phyloP scores from a whole-genome alignment of 2,113 vertebrate species.

The Caretta caretta region DNA sequence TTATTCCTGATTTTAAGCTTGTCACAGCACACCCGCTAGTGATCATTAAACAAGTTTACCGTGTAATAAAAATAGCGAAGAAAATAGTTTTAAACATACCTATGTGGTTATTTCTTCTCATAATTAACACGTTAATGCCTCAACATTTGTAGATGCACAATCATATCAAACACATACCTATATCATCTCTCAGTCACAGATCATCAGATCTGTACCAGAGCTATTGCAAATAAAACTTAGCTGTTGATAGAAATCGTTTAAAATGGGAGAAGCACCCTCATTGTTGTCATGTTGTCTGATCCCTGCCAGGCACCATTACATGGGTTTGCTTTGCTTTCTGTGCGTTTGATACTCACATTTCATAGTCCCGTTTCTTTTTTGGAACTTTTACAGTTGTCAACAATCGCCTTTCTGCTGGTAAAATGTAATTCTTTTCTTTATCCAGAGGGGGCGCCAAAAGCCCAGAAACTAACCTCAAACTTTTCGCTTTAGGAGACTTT shows the following conservation, averaged over 20 bases:
- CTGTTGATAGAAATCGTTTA: too few species aligned
- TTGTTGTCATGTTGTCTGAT: not conserved
- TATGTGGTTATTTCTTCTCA: not conserved
- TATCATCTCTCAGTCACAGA: not conserved
- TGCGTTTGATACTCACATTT: not conserved
- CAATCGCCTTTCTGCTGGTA: not conserved
- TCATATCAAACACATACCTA: not conserved
- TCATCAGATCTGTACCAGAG: not conserved
- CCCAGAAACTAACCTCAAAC: conserved; percentile 78
- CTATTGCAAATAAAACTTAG: not conserved
- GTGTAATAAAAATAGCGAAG: not conserved
- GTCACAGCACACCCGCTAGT: too few species aligned
- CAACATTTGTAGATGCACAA: not conserved
- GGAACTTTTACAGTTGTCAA: conserved; percentile 9
- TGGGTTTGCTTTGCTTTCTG: not conserved
- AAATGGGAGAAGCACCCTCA: too few species aligned
- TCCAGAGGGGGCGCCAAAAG: conserved; percentile 88
- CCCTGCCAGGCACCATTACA: not conserved
- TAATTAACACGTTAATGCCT: not conserved
- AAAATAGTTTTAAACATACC: not conserved
- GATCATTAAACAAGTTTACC: not conserved
- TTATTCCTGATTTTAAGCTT: not conserved
- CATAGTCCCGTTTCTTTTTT: not conserved
- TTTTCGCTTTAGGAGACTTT: not conserved
- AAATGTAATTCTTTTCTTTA: conserved; percentile 28